phyloP scores from a whole-genome alignment of 2,113 vertebrate species.

The Zosterops borbonicus region DNA sequence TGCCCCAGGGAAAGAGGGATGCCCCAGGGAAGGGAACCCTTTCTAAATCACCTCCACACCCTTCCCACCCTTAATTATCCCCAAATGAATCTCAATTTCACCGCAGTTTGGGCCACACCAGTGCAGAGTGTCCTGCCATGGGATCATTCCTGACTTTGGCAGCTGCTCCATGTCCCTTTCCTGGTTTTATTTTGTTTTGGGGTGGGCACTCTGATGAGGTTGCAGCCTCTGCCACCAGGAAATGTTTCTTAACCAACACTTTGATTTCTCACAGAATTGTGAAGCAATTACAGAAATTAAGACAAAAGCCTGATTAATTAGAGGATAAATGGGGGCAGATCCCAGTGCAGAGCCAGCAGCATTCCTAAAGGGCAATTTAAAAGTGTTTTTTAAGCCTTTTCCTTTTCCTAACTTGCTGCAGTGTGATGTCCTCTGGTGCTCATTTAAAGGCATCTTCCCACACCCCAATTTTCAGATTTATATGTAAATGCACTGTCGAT shows the following conservation, averaged over 20 bases:
- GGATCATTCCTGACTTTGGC: not conserved
- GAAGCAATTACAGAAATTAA: not conserved
- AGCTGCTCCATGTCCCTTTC: not conserved
- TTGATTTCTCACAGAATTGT: not conserved
- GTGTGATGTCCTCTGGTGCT: not conserved
- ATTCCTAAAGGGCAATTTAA: not conserved
- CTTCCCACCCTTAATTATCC: not conserved
- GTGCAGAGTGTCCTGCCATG: not conserved
- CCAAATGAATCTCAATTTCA: not conserved
- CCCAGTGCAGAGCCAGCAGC: not conserved
- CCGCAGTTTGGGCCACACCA: not conserved
- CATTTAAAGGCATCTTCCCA: not conserved
- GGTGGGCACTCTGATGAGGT: fast-evolving
- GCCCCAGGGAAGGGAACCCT: not conserved
- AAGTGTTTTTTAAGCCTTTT: not conserved
- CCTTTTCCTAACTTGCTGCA: not conserved
- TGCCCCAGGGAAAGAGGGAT: too few relatives aligned
- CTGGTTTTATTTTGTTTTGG: not conserved
- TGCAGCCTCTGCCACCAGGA: not conserved
- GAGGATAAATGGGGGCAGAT: not conserved
- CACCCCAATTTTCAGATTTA: constrained; percentile 22
- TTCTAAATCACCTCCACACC: not conserved
- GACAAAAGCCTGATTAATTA: not conserved
- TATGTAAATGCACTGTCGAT: constrained; percentile 57
- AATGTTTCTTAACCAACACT: not conserved